phyloP scores from a whole-genome alignment of 2,888 invertebrate genomes.

The Miltochrista miniata region DNA sequence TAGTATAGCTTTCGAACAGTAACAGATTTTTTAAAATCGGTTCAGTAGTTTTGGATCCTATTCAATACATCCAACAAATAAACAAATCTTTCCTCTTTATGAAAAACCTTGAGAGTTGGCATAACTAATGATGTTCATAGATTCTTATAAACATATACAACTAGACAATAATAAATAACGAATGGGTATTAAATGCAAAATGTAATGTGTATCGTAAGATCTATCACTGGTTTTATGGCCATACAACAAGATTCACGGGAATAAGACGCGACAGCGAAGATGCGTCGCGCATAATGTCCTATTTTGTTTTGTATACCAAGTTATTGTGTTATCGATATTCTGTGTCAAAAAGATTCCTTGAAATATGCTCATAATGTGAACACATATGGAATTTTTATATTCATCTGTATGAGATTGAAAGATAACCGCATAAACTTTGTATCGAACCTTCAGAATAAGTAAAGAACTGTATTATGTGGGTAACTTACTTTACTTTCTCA shows the following conservation, averaged over 20 bases:
- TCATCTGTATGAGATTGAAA: conserved; percentile 33
- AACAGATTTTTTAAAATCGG: no score
- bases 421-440: conserved; percentile 13
- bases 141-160: no score
- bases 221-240: conserved; percentile 24
- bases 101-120: no score
- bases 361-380: conserved; percentile 31
- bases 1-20: no score
- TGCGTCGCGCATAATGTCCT: conserved; percentile 65
- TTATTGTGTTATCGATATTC: conserved; percentile 56
- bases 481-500: no score
- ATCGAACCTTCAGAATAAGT: conserved; percentile 15
- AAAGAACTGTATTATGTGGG: conserved; percentile 8
- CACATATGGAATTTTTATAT: conserved; percentile 38
- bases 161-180: no score
- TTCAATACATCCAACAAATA: no score
- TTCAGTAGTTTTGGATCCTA: no score
- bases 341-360: conserved; percentile 41
- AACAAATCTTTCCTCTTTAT: no score
- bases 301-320: conserved; percentile 51
- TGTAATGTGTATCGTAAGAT: background rate
- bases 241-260: conserved; percentile 56
- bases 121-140: no score
- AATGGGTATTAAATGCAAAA: no score
- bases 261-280: conserved; percentile 58